Percentiles rank a stretch among this genome's conserved stretches.
Evolutionary conservation across 2,888 invertebrate genomes (phyloP).

Genomic region (Timandra comae): DNA sequence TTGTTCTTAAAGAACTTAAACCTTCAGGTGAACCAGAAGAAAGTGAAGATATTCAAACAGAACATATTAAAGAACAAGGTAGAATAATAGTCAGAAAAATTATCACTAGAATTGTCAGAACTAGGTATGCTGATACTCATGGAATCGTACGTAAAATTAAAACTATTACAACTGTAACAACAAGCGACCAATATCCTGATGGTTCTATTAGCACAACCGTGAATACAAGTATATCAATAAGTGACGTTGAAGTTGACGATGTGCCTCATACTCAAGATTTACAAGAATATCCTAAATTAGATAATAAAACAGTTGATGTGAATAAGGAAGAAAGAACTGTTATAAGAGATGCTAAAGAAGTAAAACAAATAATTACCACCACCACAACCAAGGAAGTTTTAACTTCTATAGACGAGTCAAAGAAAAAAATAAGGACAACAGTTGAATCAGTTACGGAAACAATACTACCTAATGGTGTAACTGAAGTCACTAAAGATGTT

Average conservation of each 20-base stretch:
- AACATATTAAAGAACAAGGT: constrained; percentile 20
- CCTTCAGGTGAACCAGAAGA: constrained; percentile 15
- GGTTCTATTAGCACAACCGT: constrained; percentile 42
- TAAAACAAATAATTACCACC: constrained; percentile 53
- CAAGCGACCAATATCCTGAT: constrained; percentile 58
- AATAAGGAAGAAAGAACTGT: constrained; percentile 44
- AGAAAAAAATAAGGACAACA: constrained; percentile 56
- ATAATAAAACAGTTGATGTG: constrained; percentile 46
- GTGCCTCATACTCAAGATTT: constrained; percentile 27
- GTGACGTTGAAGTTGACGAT: constrained; percentile 41
- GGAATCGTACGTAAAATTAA: constrained; percentile 44
- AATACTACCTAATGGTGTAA: constrained; percentile 47
- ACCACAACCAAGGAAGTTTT: constrained; percentile 60
- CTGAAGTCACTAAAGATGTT: constrained; percentile 60
- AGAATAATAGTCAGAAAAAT: constrained; percentile 12
- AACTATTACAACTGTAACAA: constrained; percentile 47
- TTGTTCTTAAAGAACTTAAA: constrained; percentile 10
- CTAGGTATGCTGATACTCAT: constrained; percentile 37
- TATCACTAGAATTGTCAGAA: constrained; percentile 42
- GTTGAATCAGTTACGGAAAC: constrained; percentile 54
- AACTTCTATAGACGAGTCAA: constrained; percentile 34
- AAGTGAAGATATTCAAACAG: constrained; percentile 12
- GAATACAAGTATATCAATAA: constrained; percentile 50
- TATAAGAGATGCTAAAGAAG: constrained; percentile 40
- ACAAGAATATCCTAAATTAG: constrained; percentile 35